Evolutionary conservation across 2,888 invertebrate species (phyloP).

Genomic region (Ctenicera cuprea): DNA sequence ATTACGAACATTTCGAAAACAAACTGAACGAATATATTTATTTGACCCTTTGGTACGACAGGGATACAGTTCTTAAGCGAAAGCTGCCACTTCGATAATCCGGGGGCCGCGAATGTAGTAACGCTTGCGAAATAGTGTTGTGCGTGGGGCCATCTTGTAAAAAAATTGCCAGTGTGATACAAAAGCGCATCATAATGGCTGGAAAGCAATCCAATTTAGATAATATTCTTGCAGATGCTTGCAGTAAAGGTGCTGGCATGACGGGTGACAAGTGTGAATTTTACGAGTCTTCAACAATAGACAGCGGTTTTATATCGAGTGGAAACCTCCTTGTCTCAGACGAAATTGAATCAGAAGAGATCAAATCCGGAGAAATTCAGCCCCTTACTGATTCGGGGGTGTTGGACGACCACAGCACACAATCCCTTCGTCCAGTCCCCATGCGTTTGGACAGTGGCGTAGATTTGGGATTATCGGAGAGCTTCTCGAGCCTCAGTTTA

Average conservation of each 20-base stretch:
- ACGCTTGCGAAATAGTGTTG: constrained; percentile 12
- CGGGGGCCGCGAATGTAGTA: constrained; percentile 20
- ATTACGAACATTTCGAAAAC: constrained; percentile 52
- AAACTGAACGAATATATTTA: constrained; percentile 27
- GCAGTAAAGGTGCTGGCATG: constrained; percentile 60
- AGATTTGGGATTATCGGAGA: constrained; percentile 76
- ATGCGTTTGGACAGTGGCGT: constrained; percentile 83
- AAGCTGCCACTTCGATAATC: background rate
- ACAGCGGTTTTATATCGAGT: constrained; percentile 70
- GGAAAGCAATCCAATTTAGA: constrained; percentile 46
- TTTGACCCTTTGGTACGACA: constrained; percentile 2
- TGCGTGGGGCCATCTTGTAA: constrained; percentile 42
- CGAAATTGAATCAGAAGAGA: constrained; percentile 64
- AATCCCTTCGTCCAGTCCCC: constrained; percentile 51
- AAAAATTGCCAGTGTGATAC: background rate
- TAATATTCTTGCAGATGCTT: constrained; percentile 64
- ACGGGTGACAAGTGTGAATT: constrained; percentile 62
- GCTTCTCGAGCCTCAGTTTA: constrained; percentile 77
- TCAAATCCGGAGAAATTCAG: constrained; percentile 57
- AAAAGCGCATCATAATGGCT: constrained; percentile 32
- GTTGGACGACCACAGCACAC: constrained; percentile 36
- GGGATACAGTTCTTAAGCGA: background rate
- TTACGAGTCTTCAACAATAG: constrained; percentile 64
- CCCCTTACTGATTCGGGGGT: constrained; percentile 50
- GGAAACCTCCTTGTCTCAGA: constrained; percentile 65